Percentiles rank a stretch among this genome's conserved stretches.
Evolutionary conservation across 2,888 invertebrate species (phyloP).

Genomic region (Linnaemya vulpina): DNA sequence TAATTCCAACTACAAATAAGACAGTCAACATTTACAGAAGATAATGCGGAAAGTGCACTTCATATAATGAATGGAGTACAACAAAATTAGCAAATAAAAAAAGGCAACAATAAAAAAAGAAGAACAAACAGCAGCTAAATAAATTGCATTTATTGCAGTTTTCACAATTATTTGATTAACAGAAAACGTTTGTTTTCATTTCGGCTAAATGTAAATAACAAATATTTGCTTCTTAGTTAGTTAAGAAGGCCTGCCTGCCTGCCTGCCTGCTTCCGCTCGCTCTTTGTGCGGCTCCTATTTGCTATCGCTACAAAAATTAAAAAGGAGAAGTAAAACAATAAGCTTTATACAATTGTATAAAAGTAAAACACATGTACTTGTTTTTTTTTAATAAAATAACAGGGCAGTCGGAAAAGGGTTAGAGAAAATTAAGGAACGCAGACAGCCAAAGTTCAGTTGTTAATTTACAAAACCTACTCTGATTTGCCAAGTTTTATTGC

Average conservation of each 20-base stretch:
- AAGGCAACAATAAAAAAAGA: not conserved
- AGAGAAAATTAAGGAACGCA: not conserved
- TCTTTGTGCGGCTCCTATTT: not conserved
- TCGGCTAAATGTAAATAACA: conserved; percentile 55
- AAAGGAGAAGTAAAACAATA: conserved; percentile 49
- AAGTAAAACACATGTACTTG: not conserved
- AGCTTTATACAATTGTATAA: not conserved
- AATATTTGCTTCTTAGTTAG: conserved; percentile 69
- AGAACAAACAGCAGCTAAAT: not conserved
- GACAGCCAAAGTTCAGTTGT: not conserved
- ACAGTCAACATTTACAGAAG: conserved; percentile 1
- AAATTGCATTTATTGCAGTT: conserved; percentile 54
- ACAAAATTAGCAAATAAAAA: conserved; percentile 32
- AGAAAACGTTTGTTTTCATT: not conserved
- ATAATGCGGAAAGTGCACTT: not conserved
- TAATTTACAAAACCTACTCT: too few relatives aligned
- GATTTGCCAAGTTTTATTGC: not conserved
- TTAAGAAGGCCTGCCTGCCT: conserved; percentile 57
- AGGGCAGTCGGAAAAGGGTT: not conserved
- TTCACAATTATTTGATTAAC: conserved; percentile 60
- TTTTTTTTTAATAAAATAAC: not conserved
- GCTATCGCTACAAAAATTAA: conserved; percentile 19
- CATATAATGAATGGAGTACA: conserved; percentile 8
- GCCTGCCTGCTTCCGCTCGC: too few relatives aligned
- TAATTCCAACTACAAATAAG: not conserved